Conservation (phyloP, 2,888 invertebrate species). For the Perdita meconis region DNA sequence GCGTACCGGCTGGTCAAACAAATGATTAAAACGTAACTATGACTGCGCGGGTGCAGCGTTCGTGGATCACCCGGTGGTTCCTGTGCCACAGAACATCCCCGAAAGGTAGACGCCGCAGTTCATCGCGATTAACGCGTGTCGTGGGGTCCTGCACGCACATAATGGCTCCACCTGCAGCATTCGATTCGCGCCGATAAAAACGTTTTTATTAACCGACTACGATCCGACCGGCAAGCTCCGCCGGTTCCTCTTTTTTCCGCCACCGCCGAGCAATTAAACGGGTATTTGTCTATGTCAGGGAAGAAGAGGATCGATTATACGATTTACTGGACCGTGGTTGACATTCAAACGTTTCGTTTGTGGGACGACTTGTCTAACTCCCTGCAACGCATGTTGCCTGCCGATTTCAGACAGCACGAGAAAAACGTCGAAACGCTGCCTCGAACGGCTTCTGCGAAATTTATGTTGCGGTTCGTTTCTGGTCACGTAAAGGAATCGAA, state of each 20-base stretch:
- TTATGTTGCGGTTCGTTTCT: no score
- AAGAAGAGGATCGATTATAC: background rate
- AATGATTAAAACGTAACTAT: slow-evolving; percentile 75
- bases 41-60: slow-evolving; percentile 51
- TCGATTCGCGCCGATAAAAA: slow-evolving; percentile 1
- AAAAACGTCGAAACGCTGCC: no score
- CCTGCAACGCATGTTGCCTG: background rate
- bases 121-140: slow-evolving; percentile 52
- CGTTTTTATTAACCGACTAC: slow-evolving; percentile 16
- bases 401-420: no score
- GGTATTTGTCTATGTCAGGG: background rate
- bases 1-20: slow-evolving; percentile 61
- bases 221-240: background rate
- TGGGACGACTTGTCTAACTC: background rate
- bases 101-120: slow-evolving; percentile 34
- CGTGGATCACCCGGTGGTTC: slow-evolving; percentile 44
- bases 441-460: no score
- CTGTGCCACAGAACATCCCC: slow-evolving; percentile 11
- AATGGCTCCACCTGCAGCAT: slow-evolving; percentile 12
- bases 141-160: slow-evolving; percentile 1
- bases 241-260: background rate
- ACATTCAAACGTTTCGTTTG: background rate
- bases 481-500: no score
- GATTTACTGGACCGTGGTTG: background rate
- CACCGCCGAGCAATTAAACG: background rate